Evolutionary conservation across 2,113 vertebrate genomes (phyloP).

Genomic region (Chaetops frenatus): DNA sequence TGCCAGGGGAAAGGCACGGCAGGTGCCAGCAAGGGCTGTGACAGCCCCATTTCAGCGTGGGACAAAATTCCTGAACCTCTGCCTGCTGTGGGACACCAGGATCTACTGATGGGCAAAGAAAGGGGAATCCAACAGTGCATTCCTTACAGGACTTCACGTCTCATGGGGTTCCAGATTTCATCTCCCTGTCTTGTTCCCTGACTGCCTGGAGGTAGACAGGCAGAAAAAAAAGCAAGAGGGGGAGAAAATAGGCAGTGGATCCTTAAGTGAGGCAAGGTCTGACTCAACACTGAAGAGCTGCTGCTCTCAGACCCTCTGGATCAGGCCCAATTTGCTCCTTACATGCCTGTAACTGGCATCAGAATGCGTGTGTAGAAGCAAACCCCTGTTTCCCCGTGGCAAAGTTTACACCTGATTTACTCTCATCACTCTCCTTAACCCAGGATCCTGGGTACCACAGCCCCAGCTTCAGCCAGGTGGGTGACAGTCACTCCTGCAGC

Average conservation of each 20-base stretch:
- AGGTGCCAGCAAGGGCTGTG: background rate
- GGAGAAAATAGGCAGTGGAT: background rate
- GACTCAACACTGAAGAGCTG: background rate
- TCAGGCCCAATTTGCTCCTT: background rate
- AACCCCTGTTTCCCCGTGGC: background rate
- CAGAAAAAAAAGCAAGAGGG: background rate
- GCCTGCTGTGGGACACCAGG: background rate
- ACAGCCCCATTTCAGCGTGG: background rate
- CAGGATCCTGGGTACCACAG: background rate
- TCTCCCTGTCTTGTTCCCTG: background rate
- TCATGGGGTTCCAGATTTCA: background rate
- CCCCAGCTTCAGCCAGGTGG: accelerated
- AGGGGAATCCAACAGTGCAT: accelerated
- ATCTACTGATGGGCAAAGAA: background rate
- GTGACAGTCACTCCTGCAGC: background rate
- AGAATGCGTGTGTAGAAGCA: accelerated
- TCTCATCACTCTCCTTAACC: background rate
- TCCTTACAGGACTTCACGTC: accelerated
- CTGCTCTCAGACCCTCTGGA: background rate
- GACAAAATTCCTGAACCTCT: background rate
- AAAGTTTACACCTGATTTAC: background rate
- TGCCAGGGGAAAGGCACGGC: background rate
- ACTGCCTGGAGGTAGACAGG: background rate
- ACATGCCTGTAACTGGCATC: background rate
- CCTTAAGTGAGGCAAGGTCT: background rate